Conservation (phyloP, 2,888 invertebrate species). For the Dolichopus griseipennis region DNA sequence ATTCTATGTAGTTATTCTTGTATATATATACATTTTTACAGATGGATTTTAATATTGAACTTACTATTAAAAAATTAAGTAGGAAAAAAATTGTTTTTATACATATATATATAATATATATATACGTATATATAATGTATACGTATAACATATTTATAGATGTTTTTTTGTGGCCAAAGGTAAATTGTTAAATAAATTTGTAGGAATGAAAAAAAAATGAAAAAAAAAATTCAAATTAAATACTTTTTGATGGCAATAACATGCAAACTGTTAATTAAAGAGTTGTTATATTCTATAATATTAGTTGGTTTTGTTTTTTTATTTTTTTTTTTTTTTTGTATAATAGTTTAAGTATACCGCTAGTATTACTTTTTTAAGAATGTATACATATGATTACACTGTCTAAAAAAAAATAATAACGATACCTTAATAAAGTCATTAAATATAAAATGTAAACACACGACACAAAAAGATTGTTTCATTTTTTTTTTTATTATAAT, state of each 20-base stretch:
- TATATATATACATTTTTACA: background rate
- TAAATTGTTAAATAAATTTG: no score
- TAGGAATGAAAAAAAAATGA: no score
- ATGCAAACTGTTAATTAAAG: constrained; percentile 6
- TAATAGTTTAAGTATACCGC: background rate
- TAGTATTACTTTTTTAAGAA: no score
- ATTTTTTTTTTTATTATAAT: no score
- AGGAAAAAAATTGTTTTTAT: background rate
- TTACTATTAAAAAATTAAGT: background rate
- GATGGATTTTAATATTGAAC: background rate
- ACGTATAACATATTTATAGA: no score
- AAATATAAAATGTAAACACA: background rate
- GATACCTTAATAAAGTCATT: constrained; percentile 6
- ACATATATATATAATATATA: background rate
- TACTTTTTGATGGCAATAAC: background rate
- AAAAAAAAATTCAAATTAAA: background rate
- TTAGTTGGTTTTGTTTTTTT: no score
- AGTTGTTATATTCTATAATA: constrained; percentile 1
- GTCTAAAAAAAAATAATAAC: background rate
- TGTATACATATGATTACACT: background rate
- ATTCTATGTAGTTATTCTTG: no score
- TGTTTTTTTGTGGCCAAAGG: no score
- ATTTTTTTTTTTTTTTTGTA: background rate
- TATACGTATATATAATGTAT: no score
- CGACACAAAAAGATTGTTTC: background rate